phyloP scores from a whole-genome alignment of 2,888 invertebrate genomes.

The Amblyjoppa proteus region DNA sequence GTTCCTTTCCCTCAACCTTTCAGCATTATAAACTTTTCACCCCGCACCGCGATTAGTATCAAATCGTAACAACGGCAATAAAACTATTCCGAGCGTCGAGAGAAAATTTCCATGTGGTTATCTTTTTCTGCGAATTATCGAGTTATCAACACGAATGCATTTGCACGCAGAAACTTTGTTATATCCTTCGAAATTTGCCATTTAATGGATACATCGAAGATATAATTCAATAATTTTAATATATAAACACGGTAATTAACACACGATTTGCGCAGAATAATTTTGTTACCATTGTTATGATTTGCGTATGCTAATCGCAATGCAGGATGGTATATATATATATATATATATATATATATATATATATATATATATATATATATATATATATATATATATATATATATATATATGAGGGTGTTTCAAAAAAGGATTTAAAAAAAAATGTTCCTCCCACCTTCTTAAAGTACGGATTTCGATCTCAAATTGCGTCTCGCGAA shows the following conservation, averaged over 20 bases:
- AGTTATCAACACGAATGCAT: not conserved
- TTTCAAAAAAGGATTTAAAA: no score
- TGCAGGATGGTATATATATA: no score
- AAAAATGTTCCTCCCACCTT: no score
- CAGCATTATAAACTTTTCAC: constrained; percentile 44
- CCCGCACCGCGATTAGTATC: constrained; percentile 43
- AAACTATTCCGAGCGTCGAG: constrained; percentile 44
- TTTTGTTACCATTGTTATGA: no score
- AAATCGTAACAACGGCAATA: constrained; percentile 42
- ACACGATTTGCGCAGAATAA: not conserved
- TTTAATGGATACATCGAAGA: not conserved
- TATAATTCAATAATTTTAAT: not conserved
- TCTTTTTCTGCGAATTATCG: constrained; percentile 3
- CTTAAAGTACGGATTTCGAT: no score
- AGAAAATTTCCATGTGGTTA: constrained; percentile 16
- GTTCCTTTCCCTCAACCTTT: not conserved
- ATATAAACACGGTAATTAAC: not conserved
- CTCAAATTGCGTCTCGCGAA: no score
- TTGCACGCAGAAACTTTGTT: not conserved
- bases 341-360: no score
- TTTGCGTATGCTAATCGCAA: no score
- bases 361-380: no score
- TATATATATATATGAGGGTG: no score
- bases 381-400: no score
- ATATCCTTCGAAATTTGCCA: not conserved